Percentiles rank a stretch among this genome's conserved stretches.
Evolutionary conservation across 37 sponge, comb jelly and placozoan genomes (phyloP).

Genomic region (Lycopodina hypogea): DNA sequence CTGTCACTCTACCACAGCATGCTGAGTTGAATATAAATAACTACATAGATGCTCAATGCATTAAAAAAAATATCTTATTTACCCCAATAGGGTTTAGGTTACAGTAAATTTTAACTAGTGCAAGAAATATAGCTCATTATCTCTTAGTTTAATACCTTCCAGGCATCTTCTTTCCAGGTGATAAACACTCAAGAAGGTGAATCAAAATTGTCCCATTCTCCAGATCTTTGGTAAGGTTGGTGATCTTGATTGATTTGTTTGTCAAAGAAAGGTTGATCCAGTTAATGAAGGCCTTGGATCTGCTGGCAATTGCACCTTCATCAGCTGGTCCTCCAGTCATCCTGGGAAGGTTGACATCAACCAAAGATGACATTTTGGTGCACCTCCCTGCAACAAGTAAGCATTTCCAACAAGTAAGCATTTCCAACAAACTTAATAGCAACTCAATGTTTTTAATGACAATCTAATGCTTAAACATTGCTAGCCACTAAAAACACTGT

Average conservation of each 20-base stretch:
- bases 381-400: not conserved
- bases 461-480: no score
- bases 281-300: slow-evolving; percentile 58
- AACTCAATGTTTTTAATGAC: no score
- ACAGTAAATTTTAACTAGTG: no score
- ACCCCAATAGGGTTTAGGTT: no score
- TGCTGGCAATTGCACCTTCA: not conserved
- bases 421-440: not conserved
- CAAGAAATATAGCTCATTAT: no score
- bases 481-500: no score
- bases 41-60: no score
- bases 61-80: no score
- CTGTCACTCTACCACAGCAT: no score
- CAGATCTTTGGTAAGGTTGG: slow-evolving; percentile 66
- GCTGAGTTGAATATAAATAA: no score
- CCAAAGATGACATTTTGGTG: not conserved
- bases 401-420: no score
- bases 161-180: slow-evolving; percentile 59
- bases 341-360: not conserved
- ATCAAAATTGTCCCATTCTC: slow-evolving; percentile 78
- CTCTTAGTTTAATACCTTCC: slow-evolving; percentile 28
- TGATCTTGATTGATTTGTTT: slow-evolving; percentile 41
- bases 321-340: not conserved
- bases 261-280: slow-evolving; percentile 69
- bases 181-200: slow-evolving; percentile 68